Evolutionary conservation across 2,888 invertebrate species (phyloP).

Genomic region (Siphlonurus alternatus): DNA sequence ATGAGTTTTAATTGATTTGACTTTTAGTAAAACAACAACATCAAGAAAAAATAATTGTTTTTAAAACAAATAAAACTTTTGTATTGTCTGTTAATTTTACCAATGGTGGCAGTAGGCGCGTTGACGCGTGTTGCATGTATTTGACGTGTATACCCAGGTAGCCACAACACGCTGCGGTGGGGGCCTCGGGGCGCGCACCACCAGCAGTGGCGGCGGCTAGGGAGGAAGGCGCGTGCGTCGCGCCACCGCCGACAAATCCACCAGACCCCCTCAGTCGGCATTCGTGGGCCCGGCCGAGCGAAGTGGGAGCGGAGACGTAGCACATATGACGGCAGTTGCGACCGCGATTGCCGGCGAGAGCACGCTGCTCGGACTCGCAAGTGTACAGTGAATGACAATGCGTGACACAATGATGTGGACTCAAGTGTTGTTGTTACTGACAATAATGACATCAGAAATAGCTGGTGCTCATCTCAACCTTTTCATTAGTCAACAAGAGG

Average conservation of each 20-base stretch:
- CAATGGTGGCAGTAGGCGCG: background rate
- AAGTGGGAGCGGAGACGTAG: background rate
- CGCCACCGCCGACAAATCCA: too few relatives aligned
- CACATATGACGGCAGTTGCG: background rate
- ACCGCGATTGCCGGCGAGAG: background rate
- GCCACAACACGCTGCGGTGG: background rate
- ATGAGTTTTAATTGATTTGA: background rate
- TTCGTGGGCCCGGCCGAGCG: background rate
- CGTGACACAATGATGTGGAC: too few relatives aligned
- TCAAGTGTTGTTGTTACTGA: background rate
- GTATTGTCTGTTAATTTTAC: background rate
- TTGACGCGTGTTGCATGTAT: background rate
- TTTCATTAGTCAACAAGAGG: conserved; percentile 63
- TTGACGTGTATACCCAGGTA: background rate
- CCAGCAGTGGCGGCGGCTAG: too few relatives aligned
- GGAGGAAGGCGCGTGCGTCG: background rate
- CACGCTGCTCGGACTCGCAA: background rate
- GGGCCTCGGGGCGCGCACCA: too few relatives aligned
- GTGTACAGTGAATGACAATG: too few relatives aligned
- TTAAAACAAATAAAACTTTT: background rate
- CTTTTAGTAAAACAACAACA: background rate
- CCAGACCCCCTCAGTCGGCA: background rate
- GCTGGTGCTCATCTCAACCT: conserved; percentile 49
- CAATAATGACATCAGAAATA: background rate
- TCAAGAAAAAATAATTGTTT: background rate